phyloP scores from a whole-genome alignment of 1,140 invertebrate genomes.

The Aphaenogaster rudis region DNA sequence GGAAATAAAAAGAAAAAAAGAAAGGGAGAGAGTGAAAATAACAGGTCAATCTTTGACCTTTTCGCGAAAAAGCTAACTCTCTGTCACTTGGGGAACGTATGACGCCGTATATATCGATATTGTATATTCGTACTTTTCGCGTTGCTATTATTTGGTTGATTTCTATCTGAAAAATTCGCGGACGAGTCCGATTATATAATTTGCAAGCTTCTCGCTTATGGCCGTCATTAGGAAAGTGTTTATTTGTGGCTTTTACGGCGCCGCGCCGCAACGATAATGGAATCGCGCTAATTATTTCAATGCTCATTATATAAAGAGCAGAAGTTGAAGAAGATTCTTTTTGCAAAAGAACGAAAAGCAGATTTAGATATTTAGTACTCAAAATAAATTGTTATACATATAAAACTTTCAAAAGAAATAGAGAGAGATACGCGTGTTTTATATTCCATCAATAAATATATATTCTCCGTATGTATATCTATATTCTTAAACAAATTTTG shows the following conservation, averaged over 20 bases:
- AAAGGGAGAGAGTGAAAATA: neutral
- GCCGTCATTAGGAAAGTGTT: neutral
- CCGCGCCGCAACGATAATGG: neutral
- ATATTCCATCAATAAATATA: neutral
- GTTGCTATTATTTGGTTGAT: neutral
- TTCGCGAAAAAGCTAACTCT: slow-evolving; percentile 10
- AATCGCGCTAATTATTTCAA: slow-evolving; percentile 35
- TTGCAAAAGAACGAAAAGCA: neutral
- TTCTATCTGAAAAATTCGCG: neutral
- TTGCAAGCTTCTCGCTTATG: neutral
- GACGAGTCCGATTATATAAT: neutral
- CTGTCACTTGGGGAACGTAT: neutral
- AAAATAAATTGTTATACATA: neutral
- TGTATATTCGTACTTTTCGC: neutral
- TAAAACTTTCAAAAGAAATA: neutral
- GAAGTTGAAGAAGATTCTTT: neutral
- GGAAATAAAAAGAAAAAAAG: neutral
- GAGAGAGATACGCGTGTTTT: neutral
- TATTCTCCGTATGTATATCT: neutral
- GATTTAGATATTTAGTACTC: neutral
- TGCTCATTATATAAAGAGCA: neutral
- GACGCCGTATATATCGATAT: neutral
- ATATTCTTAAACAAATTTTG: neutral
- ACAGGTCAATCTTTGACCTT: slow-evolving; percentile 34
- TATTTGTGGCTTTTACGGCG: neutral